Evolutionary conservation across 2,113 vertebrate genomes (phyloP).

Genomic region (rabbit (Oryctolagus cuniculus)): mOryCun1.1 NC_091445.1:95891501-95892000

Average conservation of each 20-base stretch:
- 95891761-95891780: fast-evolving
- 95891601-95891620: not conserved
- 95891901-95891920: fast-evolving
- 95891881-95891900: not conserved
- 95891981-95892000: fast-evolving
- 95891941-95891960: not conserved
- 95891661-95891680: fast-evolving
- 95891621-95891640: not conserved
- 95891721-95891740: too few relatives aligned
- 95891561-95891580: not conserved
- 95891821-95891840: fast-evolving
- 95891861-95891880: fast-evolving
- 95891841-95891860: fast-evolving
- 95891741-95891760: fast-evolving
- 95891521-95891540: not conserved
- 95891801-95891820: fast-evolving
- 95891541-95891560: not conserved
- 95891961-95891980: fast-evolving
- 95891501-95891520: not conserved
- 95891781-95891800: not conserved
- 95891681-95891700: not conserved
- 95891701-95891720: too few relatives aligned
- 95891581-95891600: not conserved
- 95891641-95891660: fast-evolving
- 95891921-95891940: not conserved